Evolutionary conservation across 1,140 invertebrate genomes (phyloP), one percentile per base, ranked within the genome.

Genomic region (Brachionus koreanus): DNA sequence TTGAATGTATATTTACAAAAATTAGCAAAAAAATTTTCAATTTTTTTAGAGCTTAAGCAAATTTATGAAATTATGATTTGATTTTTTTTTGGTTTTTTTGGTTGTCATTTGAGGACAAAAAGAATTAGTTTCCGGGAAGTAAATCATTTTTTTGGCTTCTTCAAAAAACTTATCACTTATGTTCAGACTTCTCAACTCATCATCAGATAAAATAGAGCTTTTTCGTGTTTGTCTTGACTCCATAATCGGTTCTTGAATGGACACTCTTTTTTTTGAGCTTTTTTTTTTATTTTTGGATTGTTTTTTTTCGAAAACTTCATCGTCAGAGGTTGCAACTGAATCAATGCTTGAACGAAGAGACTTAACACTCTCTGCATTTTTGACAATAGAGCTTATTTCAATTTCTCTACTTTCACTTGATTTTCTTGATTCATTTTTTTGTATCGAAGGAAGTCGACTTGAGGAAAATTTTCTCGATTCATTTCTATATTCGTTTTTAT

Each of bases 131-230:
- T 79, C 16, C 3, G 76, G 76, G 33, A 19, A 19, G 23, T n/a
- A 79, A 33, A 79, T 29, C 76, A 79, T 79, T 29, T 79, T 79
- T 43, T 37, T 79, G 0, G 76, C 76, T 25, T 79, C 76, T 35
- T 33, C 23, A 3, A 79, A 61, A 79, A 79, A 79, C 19, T 79
- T 79, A 6, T 79, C 49, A 43, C 76, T 79, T 3, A 79, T 19
- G 3, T 65, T 23, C 19, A 79, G 12, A 39, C 29, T 65, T 19
- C 25, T 57, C 12, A 79, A 13, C 25, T 79, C 49, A 23, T 39
- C 76, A 5, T 19, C 33, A 79, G 46, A 61, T 43, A 79, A 43
- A 35, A 79, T 43, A 3, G 65, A 69, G 29, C 37, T 35, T 74
- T 74, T 74, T 46, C 42, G 12, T 16, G 43, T 25, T 19, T 10